Conservation (phyloP, 2,113 vertebrate species). For the Monopterus albus region DNA sequence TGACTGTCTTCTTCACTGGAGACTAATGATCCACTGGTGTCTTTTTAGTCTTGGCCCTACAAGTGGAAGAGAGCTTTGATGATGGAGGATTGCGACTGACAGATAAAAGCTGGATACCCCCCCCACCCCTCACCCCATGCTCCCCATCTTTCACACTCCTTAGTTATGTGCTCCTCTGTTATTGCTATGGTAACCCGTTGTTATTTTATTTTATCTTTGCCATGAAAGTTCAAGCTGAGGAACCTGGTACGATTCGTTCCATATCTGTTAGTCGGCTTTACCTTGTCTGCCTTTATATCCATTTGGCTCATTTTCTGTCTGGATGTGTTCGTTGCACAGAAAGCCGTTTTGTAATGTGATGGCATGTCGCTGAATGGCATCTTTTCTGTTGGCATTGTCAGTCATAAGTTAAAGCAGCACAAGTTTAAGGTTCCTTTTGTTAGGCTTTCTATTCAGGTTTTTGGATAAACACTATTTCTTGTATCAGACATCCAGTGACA, state of each 20-base stretch:
- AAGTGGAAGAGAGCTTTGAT: constrained; percentile 76
- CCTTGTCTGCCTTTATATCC: constrained; percentile 36
- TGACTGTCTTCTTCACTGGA: constrained; percentile 67
- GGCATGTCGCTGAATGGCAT: neutral
- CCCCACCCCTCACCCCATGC: constrained; percentile 4
- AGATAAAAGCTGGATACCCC: constrained; percentile 63
- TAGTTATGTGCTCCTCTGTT: constrained; percentile 62
- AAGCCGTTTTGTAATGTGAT: neutral
- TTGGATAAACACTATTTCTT: constrained; percentile 20
- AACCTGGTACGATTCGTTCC: neutral
- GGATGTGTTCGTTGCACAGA: neutral
- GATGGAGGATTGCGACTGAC: constrained; percentile 67
- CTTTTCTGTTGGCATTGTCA: neutral
- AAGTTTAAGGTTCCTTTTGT: neutral
- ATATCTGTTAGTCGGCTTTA: neutral
- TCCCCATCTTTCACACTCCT: constrained; percentile 64
- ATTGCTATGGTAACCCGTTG: constrained; percentile 75
- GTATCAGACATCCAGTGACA: constrained; percentile 22
- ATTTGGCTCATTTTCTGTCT: neutral
- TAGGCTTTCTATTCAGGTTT: constrained; percentile 4
- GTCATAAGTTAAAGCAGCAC: neutral
- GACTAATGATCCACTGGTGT: constrained; percentile 74
- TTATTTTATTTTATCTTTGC: constrained; percentile 73
- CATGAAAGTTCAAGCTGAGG: constrained; percentile 56
- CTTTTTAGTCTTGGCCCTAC: constrained; percentile 63